Evolutionary conservation across 92 coral and sea anemone genomes (phyloP).

Genomic region (Muricea muricata): DNA sequence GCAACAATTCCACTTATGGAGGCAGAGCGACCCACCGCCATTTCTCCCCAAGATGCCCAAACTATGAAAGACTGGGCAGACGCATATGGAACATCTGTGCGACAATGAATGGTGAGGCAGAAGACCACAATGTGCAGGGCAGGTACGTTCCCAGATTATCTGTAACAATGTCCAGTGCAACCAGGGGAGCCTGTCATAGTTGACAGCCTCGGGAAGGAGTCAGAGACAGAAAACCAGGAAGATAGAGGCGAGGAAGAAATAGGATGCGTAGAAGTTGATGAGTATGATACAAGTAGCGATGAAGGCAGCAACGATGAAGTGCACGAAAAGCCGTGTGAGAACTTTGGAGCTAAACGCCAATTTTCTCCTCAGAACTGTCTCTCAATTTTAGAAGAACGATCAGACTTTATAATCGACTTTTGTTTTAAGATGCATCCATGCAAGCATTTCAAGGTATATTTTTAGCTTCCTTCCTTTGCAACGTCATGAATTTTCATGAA

Average conservation of each 20-base stretch:
- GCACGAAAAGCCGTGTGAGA: background rate
- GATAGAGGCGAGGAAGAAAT: slow-evolving; percentile 10
- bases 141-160: slow-evolving; percentile 50
- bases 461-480: background rate
- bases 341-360: background rate
- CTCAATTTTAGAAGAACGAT: background rate
- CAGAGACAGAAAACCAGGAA: slow-evolving; percentile 6
- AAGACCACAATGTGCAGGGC: slow-evolving; percentile 56
- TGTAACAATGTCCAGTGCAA: slow-evolving; percentile 48
- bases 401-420: background rate
- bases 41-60: slow-evolving; percentile 35
- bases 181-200: slow-evolving; percentile 40
- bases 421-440: slow-evolving; percentile 18
- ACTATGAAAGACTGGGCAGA: slow-evolving; percentile 50
- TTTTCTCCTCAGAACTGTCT: slow-evolving; percentile 14
- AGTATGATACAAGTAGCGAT: slow-evolving; percentile 13
- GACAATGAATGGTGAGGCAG: slow-evolving; percentile 57
- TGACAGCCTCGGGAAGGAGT: slow-evolving; percentile 7
- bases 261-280: background rate
- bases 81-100: slow-evolving; percentile 54
- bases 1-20: slow-evolving; percentile 46
- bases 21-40: slow-evolving; percentile 24
- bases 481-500: slow-evolving; percentile 15
- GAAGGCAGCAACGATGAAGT: background rate
- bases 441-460: slow-evolving; percentile 2